These are phyloP conservation scores for Cyclina sinensis DNA, from an alignment of 1,140 invertebrate genomes.

Conservation along the genomic window DNA sequence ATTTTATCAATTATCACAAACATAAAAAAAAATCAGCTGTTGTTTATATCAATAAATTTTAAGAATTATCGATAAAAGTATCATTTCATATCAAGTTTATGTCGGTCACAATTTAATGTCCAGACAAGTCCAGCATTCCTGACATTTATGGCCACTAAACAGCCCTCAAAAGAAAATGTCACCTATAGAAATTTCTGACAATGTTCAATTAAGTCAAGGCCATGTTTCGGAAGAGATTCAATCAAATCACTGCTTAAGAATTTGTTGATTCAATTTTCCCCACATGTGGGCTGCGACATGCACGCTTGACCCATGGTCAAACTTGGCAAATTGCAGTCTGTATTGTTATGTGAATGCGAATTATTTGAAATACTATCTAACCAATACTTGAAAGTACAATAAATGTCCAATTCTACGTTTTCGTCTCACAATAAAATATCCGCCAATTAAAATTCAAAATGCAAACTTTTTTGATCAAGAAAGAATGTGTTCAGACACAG, in stretches of 20 bases:
- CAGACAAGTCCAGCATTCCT: slow-evolving; percentile 2
- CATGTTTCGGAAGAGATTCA: slow-evolving; percentile 18
- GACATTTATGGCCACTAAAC: slow-evolving; percentile 16
- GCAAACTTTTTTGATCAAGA: slow-evolving; percentile 2
- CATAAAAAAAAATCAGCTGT: too few relatives aligned
- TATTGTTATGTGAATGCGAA: slow-evolving; percentile 51
- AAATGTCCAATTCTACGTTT: background rate
- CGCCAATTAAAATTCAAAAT: slow-evolving; percentile 51
- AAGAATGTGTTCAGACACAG: slow-evolving; percentile 4
- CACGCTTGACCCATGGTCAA: slow-evolving; percentile 57
- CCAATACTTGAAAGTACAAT: slow-evolving; percentile 25
- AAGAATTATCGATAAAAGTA: too few relatives aligned
- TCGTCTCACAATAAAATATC: slow-evolving; percentile 43
- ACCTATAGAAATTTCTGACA: slow-evolving; percentile 11
- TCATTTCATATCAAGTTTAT: slow-evolving; percentile 30
- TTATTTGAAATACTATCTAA: slow-evolving; percentile 57
- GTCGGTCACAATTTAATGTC: background rate
- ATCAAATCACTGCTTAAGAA: slow-evolving; percentile 53
- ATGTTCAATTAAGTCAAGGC: slow-evolving; percentile 27
- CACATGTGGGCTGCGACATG: slow-evolving; percentile 31
- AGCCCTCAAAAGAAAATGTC: slow-evolving; percentile 1
- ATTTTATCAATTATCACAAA: too few relatives aligned
- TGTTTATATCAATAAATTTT: too few relatives aligned
- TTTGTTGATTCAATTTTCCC: slow-evolving; percentile 42
- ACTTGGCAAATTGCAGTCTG: slow-evolving; percentile 17